Percentiles rank a stretch among this genome's conserved stretches.
Evolutionary conservation across 2,888 invertebrate genomes (phyloP).

Genomic region (Drosophila ezoana): DNA sequence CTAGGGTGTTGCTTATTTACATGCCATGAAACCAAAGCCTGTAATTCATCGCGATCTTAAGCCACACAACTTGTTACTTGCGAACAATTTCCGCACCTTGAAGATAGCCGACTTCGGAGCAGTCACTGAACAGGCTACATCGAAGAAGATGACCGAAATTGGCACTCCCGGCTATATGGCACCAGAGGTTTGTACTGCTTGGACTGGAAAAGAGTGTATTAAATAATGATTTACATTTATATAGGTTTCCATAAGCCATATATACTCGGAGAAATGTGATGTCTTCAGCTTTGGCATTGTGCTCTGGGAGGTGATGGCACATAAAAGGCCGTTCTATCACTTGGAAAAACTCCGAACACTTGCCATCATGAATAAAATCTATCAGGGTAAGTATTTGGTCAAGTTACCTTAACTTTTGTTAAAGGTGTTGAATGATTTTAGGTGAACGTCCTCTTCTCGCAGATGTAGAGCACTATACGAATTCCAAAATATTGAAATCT

Average conservation of each 20-base stretch:
- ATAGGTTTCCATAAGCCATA: background rate
- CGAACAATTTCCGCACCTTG: conserved; percentile 3
- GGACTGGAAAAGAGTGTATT: background rate
- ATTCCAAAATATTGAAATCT: background rate
- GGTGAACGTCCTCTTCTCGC: conserved; percentile 2
- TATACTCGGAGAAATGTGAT: conserved; percentile 2
- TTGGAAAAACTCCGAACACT: background rate
- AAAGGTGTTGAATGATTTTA: background rate
- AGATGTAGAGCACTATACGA: conserved; percentile 7
- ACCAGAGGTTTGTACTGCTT: conserved; percentile 8
- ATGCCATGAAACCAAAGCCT: conserved; percentile 3
- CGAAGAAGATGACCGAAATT: background rate
- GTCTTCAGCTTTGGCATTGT: conserved; percentile 29
- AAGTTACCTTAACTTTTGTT: background rate
- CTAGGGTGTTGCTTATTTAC: conserved; percentile 27
- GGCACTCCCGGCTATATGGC: conserved; percentile 21
- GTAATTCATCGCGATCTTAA: conserved; percentile 34
- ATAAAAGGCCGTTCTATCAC: conserved; percentile 17
- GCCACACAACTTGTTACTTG: conserved; percentile 18
- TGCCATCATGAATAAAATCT: background rate
- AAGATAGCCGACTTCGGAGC: conserved; percentile 31
- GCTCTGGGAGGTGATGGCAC: conserved; percentile 22
- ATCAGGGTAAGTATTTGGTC: background rate
- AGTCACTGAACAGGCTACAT: conserved; percentile 5
- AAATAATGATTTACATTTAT: background rate